Evolutionary conservation across 2,797 vertebrate species (phyloP).

Genomic region (Poeciliopsis gracilis): DNA sequence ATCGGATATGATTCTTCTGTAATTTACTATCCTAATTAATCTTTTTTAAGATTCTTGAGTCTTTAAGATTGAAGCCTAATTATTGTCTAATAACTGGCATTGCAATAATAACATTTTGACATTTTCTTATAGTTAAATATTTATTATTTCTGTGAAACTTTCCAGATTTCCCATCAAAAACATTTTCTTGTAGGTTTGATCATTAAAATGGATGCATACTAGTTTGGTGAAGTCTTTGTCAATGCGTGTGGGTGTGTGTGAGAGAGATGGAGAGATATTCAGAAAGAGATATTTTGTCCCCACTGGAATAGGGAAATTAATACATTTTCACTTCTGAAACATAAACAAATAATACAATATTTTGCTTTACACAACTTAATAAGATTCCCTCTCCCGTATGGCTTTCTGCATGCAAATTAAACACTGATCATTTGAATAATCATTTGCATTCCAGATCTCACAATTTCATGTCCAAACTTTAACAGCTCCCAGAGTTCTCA

Average conservation of each 20-base stretch:
- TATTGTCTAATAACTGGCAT: conserved; percentile 1
- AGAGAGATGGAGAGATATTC: conserved; percentile 1
- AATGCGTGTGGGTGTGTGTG: conserved; percentile 7
- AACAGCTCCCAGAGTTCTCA: conserved; percentile 69
- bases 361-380: conserved; percentile 73
- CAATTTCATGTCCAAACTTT: conserved; percentile 72
- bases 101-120: not conserved
- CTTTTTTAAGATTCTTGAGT: conserved; percentile 43
- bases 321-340: conserved; percentile 62
- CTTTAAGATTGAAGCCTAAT: not conserved
- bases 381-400: conserved; percentile 51
- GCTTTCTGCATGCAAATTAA: conserved; percentile 78
- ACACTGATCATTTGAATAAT: conserved; percentile 81
- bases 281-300: conserved; percentile 48
- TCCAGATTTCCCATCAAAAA: conserved; percentile 27
- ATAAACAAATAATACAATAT: conserved; percentile 78
- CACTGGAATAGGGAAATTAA: conserved; percentile 69
- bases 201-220: conserved; percentile 19
- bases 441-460: conserved; percentile 81
- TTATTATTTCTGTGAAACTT: not conserved
- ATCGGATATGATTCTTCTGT: conserved; percentile 36
- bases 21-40: conserved; percentile 51
- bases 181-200: conserved; percentile 26
- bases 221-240: conserved; percentile 24
- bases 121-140: not conserved